These are phyloP conservation scores for Rhinatrema bivittatum DNA, from an alignment of 2,797 vertebrate species.

Conservation along the genomic window DNA sequence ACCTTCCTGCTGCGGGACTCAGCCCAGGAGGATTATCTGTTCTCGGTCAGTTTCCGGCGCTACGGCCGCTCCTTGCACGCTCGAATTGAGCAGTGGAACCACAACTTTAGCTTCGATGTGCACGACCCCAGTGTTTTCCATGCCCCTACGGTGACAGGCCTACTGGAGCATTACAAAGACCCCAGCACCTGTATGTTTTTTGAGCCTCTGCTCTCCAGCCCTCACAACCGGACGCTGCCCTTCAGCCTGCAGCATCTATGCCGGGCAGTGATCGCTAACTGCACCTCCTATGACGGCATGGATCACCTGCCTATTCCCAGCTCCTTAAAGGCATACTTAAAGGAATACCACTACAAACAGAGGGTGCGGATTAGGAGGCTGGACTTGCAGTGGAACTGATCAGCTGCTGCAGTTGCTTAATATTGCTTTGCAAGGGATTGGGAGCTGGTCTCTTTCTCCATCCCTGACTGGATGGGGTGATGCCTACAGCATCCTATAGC, in stretches of 20 bases:
- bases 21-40: slow-evolving; percentile 77
- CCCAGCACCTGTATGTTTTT: slow-evolving; percentile 83
- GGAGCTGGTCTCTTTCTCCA: no score
- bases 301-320: slow-evolving; percentile 67
- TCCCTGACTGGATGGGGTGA: no score
- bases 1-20: slow-evolving; percentile 76
- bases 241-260: slow-evolving; percentile 73
- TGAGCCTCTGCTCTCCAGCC: slow-evolving; percentile 70
- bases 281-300: slow-evolving; percentile 71
- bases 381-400: slow-evolving; percentile 66
- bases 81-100: slow-evolving; percentile 78
- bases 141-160: slow-evolving; percentile 62
- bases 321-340: slow-evolving; percentile 71
- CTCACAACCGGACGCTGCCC: slow-evolving; percentile 64
- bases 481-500: no score
- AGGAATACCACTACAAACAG: slow-evolving; percentile 81
- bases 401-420: neutral
- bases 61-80: slow-evolving; percentile 74
- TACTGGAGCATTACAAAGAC: slow-evolving; percentile 79
- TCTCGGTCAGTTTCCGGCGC: slow-evolving; percentile 78
- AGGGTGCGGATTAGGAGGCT: slow-evolving; percentile 66
- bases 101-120: slow-evolving; percentile 79
- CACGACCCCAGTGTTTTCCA: slow-evolving; percentile 79
- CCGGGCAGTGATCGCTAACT: slow-evolving; percentile 61
- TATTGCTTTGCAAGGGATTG: slow-evolving; percentile 1